Conservation (phyloP, 2,113 vertebrate genomes). For the Pomatostomus ruficeps region DNA sequence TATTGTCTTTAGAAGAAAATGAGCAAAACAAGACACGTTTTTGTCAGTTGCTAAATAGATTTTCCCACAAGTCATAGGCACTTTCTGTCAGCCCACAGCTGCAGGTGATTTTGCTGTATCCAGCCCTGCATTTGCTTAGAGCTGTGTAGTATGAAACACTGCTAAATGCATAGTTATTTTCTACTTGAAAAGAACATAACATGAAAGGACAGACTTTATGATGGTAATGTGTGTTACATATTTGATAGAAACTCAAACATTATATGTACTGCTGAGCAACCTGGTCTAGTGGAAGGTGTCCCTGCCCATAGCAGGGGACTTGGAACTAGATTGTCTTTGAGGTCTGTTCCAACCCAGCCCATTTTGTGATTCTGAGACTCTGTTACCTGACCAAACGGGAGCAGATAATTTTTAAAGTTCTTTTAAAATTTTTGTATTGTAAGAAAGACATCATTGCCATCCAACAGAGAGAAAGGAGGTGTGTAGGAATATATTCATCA, state of each 20-base stretch:
- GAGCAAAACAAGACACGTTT: neutral
- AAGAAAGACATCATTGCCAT: neutral
- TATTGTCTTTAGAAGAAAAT: neutral
- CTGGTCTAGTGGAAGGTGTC: neutral
- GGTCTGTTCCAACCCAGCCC: neutral
- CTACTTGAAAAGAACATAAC: neutral
- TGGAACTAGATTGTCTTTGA: neutral
- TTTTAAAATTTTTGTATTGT: neutral
- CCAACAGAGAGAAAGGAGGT: neutral
- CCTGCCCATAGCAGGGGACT: neutral
- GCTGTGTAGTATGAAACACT: neutral
- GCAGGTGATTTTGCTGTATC: neutral
- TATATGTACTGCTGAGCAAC: neutral
- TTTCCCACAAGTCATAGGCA: neutral
- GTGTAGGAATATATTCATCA: neutral
- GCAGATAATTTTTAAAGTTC: neutral
- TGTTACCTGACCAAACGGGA: neutral
- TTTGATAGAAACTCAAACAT: neutral
- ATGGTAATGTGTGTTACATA: neutral
- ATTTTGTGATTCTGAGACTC: neutral
- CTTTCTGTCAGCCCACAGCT: neutral
- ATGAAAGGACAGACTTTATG: neutral
- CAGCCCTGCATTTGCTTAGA: neutral
- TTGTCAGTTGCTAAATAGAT: neutral
- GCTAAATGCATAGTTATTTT: neutral